phyloP scores from a whole-genome alignment of 1,140 invertebrate genomes.

The Drosophila truncata region DNA sequence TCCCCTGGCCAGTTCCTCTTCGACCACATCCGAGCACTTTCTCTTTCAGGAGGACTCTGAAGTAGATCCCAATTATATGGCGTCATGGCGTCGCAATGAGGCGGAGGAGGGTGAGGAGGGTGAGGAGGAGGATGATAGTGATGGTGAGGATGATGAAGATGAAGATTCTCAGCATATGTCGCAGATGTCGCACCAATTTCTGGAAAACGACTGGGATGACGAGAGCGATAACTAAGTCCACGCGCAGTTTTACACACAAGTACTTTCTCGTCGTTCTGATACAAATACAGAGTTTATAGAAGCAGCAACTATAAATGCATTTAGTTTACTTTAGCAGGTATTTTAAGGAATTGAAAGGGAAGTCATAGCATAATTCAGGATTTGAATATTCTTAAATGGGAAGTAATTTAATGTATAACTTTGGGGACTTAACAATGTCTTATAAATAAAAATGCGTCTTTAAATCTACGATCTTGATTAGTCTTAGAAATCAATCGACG shows the following conservation, averaged over 20 bases:
- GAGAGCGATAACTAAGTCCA: not conserved
- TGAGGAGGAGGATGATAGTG: not conserved
- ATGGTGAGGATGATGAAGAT: not conserved
- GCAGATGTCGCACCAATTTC: not conserved
- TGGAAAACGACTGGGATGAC: not conserved
- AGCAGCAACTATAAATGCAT: not conserved
- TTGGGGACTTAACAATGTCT: not conserved
- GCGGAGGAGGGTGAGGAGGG: not conserved
- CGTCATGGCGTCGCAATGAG: not conserved
- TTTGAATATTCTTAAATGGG: not conserved
- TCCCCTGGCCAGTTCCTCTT: not conserved
- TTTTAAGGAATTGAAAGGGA: not conserved
- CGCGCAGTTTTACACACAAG: not conserved
- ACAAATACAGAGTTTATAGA: not conserved
- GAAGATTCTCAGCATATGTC: not conserved
- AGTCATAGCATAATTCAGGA: not conserved
- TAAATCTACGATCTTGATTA: not conserved
- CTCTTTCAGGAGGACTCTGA: not conserved
- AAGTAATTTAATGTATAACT: not conserved
- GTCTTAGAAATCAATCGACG: not conserved
- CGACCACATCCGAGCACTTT: not conserved
- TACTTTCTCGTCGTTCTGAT: not conserved
- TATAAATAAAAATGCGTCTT: not conserved
- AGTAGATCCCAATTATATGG: not conserved
- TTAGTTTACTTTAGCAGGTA: not conserved